phyloP scores from a whole-genome alignment of 2,888 invertebrate genomes.

The Drosophila gaucha region DNA sequence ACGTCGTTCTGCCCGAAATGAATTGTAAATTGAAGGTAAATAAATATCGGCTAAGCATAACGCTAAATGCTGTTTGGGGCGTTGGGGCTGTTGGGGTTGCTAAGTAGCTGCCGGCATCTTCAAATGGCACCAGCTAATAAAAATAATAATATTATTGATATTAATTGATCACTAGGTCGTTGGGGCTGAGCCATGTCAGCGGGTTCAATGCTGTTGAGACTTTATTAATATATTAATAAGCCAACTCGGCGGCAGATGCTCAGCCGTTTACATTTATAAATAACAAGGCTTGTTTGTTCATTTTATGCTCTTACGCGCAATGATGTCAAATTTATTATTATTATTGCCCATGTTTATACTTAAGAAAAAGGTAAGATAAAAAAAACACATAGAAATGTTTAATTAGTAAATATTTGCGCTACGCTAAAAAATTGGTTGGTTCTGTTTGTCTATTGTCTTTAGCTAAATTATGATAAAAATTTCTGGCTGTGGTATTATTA shows the following conservation, averaged over 20 bases:
- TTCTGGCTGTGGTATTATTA: conserved; percentile 39
- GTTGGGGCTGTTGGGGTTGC: conserved; percentile 10
- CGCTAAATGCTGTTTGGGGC: conserved; percentile 3
- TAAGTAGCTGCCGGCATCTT: conserved; percentile 33
- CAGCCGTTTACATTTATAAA: conserved; percentile 58
- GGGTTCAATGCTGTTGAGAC: conserved; percentile 62
- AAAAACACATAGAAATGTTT: conserved; percentile 62
- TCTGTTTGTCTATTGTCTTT: conserved; percentile 36
- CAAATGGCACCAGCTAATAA: conserved; percentile 23
- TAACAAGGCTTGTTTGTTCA: conserved; percentile 22
- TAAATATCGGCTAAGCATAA: conserved; percentile 23
- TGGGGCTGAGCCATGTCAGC: conserved; percentile 26
- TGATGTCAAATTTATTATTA: conserved; percentile 79
- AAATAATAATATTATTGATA: conserved; percentile 50
- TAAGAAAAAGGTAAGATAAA: background rate
- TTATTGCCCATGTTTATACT: conserved; percentile 44
- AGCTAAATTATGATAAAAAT: conserved; percentile 45
- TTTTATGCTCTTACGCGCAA: conserved; percentile 70
- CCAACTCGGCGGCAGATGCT: conserved; percentile 15
- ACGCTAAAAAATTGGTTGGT: conserved; percentile 36
- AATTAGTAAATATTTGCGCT: conserved; percentile 75
- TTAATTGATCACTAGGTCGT: conserved; percentile 76
- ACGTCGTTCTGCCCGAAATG: conserved; percentile 9
- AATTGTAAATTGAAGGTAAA: conserved; percentile 56
- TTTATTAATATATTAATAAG: conserved; percentile 50